A percentile compares a stretch with the other conserved stretches of the same genome.
Conservation (phyloP, 1,140 invertebrate species). For the Latrodectus geometricus region DNA sequence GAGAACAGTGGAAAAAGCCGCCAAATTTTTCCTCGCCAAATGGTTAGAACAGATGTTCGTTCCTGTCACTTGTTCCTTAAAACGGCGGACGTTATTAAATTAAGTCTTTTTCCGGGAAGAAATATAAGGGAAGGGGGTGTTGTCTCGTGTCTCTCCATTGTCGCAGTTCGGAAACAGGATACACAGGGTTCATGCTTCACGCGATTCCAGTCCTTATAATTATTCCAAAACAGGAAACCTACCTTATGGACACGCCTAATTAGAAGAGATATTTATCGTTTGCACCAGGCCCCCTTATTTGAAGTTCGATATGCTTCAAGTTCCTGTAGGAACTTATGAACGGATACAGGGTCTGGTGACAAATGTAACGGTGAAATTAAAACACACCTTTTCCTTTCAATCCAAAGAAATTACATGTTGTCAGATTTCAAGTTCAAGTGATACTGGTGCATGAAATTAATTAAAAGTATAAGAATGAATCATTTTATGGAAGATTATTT, state of each 20-base stretch:
- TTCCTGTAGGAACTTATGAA: too few species aligned
- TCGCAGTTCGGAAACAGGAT: not conserved
- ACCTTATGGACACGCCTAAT: slow-evolving; percentile 8
- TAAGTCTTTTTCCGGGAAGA: slow-evolving; percentile 42
- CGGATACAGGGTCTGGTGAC: too few species aligned
- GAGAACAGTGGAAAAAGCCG: not conserved
- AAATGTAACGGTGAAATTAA: too few species aligned
- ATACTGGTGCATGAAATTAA: too few species aligned
- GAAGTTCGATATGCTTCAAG: too few species aligned
- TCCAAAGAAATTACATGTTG: too few species aligned
- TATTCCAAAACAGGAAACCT: slow-evolving; percentile 34
- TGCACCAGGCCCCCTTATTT: not conserved
- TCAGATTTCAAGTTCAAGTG: too few species aligned
- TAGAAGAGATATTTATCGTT: not conserved
- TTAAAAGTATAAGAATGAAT: too few species aligned
- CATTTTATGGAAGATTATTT: too few species aligned
- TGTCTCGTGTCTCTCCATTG: slow-evolving; percentile 3
- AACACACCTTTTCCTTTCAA: too few species aligned
- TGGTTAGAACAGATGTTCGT: slow-evolving; percentile 39
- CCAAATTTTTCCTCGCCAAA: slow-evolving; percentile 15
- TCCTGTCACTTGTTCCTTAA: slow-evolving; percentile 9
- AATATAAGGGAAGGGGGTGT: not conserved
- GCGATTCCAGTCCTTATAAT: slow-evolving; percentile 14
- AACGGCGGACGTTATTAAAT: slow-evolving; percentile 48
- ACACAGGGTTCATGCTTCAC: not conserved